A percentile compares a stretch with the other conserved stretches of the same genome.
Evolutionary conservation across 2,888 invertebrate genomes (phyloP).

Genomic region (Leptopterna dolabrata): DNA sequence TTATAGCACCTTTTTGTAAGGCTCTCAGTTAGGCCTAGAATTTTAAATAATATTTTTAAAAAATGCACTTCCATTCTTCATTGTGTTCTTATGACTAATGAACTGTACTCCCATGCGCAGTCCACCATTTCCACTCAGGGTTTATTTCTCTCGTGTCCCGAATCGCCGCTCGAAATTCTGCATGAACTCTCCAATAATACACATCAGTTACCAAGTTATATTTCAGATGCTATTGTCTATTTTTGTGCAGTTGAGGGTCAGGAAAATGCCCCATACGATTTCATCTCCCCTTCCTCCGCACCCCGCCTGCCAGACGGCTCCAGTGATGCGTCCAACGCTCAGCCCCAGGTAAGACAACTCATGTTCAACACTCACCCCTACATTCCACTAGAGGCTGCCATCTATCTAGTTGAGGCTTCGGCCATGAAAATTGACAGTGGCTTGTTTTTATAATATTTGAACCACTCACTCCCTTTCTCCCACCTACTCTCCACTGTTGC

Average conservation of each 20-base stretch:
- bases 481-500: background rate
- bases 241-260: slow-evolving; percentile 67
- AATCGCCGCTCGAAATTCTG: too few species aligned
- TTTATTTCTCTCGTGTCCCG: too few species aligned
- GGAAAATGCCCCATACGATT: slow-evolving; percentile 72
- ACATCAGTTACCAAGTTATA: too few species aligned
- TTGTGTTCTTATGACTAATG: too few species aligned
- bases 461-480: background rate
- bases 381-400: background rate
- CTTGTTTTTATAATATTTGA: background rate
- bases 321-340: slow-evolving; percentile 30
- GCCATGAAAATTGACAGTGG: background rate
- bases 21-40: too few species aligned
- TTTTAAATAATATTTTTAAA: too few species aligned
- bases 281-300: slow-evolving; percentile 67
- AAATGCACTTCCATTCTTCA: too few species aligned
- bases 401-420: background rate
- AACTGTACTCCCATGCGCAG: too few species aligned
- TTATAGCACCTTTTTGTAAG: too few species aligned
- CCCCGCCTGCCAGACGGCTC: slow-evolving; percentile 53
- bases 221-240: background rate
- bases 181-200: too few species aligned
- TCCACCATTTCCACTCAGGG: too few species aligned
- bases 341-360: slow-evolving; percentile 36
- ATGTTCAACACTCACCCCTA: background rate